Evolutionary conservation across 2,113 vertebrate species (phyloP), one percentile per base, ranked within the genome.

Genomic region (Oreochromis aureus): DNA sequence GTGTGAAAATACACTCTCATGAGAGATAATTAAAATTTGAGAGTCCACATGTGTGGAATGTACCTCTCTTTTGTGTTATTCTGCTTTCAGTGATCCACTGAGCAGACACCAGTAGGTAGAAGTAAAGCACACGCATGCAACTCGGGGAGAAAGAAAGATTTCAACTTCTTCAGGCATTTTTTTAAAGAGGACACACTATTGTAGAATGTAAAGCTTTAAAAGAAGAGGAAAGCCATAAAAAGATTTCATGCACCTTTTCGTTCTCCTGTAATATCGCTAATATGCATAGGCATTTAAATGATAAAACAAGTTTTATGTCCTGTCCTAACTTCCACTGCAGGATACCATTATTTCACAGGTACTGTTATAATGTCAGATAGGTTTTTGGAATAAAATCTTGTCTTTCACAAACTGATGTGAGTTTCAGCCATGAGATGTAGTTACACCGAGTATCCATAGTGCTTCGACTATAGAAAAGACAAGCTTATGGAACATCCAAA

Each of bases 21-120:
- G 95, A 95, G 93, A 93, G 92, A 78, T 92, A 89, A 96, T 96
- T 96, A 96, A 94, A 95, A 95, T 90, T 4, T 39, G 80, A 95
- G 82, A 84, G 80, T 91, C 86, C 55, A 87, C 53, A 36, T 30
- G 80, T 83, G 73, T 89, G 90, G 85, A 95, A 86, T 80, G 30
- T 82, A 66, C 66, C 85, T 87, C 59, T 87, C 80, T 93, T 94
- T 93, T 76, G 90, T 89, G 86, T 91, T 91, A 46, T 58, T 83
- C 71, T 87, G 39, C 80, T 90, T 93, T 41, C 30, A 73, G 71
- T 91, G 91, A 95, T 81, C 89, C 88, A 89, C 85, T 92, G 87
- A 90, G 76, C 82, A 90, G 82, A 85, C 48, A 86, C 63, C 84
- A 59, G 90, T 54, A 92, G 90, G 90, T n/a, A 80, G 34, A 88